Conservation (phyloP, 2,888 invertebrate species). For the Scaptomyza tumidula region DNA sequence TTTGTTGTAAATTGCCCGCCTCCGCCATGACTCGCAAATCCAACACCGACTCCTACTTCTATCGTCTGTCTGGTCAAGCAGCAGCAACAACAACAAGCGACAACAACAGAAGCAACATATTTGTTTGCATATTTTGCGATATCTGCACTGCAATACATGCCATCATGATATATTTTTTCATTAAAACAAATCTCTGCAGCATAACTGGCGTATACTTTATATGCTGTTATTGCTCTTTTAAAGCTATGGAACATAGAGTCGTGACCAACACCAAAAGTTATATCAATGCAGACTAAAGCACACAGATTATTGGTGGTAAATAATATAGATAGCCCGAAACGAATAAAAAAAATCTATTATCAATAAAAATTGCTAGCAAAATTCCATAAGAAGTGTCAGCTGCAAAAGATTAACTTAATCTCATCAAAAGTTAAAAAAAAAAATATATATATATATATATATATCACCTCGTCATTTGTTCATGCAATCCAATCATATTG, state of each 20-base stretch:
- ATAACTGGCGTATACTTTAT: neutral
- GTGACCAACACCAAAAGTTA: neutral
- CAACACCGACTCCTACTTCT: neutral
- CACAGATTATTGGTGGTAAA: neutral
- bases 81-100: neutral
- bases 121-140: conserved; percentile 1
- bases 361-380: too few relatives aligned
- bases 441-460: too few relatives aligned
- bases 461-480: neutral
- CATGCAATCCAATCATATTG: neutral
- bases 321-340: neutral
- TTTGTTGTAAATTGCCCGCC: conserved; percentile 60
- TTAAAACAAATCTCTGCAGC: neutral
- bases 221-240: neutral
- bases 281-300: neutral
- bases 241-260: neutral
- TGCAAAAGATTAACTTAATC: neutral
- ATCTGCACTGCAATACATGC: conserved; percentile 16
- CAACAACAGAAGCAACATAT: conserved; percentile 2
- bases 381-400: too few relatives aligned
- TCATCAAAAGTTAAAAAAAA: too few relatives aligned
- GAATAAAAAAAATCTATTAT: too few relatives aligned
- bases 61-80: conserved; percentile 15
- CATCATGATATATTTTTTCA: neutral
- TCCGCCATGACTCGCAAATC: neutral